A percentile compares a stretch with the other conserved stretches of the same genome.
Conservation (phyloP, 2,113 vertebrate genomes). For the Thomomys bottae region DNA sequence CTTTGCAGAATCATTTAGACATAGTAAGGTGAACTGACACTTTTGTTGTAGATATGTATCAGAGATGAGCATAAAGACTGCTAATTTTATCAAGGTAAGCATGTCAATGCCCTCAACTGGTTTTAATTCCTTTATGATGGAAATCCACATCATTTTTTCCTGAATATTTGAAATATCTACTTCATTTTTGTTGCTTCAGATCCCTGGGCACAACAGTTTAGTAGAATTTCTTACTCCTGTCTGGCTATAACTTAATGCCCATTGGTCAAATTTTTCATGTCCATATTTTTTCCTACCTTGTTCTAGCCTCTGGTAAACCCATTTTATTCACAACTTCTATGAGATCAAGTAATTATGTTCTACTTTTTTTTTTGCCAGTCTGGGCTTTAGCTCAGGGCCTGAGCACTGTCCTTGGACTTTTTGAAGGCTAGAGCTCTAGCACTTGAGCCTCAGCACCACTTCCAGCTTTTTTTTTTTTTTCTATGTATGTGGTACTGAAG, state of each 20-base stretch:
- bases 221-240: background rate
- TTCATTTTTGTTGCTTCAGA: background rate
- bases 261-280: background rate
- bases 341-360: too few relatives aligned
- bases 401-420: too few relatives aligned
- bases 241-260: background rate
- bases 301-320: background rate
- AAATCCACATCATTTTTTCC: background rate
- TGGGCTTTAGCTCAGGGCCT: too few relatives aligned
- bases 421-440: too few relatives aligned
- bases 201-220: background rate
- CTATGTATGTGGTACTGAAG: too few relatives aligned
- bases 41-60: background rate
- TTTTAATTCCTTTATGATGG: background rate
- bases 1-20: constrained; percentile 12
- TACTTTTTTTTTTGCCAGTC: too few relatives aligned
- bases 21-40: background rate
- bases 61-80: background rate
- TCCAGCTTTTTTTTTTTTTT: too few relatives aligned
- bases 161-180: background rate
- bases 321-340: background rate
- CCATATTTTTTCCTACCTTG: too few relatives aligned
- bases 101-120: background rate
- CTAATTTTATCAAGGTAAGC: background rate
- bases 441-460: too few relatives aligned